Base-by-base conservation (phyloP, 2,113 vertebrate genomes). In the Eudyptes chrysolophus region DNA sequence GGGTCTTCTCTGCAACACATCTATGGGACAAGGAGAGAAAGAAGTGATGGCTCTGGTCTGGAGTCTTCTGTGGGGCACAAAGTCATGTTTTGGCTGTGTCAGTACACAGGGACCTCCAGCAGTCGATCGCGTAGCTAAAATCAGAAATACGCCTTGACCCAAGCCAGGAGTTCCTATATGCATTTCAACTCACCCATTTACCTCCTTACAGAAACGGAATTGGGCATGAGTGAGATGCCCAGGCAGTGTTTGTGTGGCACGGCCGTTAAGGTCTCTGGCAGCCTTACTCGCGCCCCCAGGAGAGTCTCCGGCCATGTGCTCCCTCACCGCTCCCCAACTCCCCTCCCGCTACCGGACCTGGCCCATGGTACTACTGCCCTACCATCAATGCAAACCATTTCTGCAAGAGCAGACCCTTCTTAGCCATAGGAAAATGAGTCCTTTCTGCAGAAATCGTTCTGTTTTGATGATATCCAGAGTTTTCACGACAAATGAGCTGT, bases 231-330 rank as follows among this genome's bases (percentile, higher is more conserved):
- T 1, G 7, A 1, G 1, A 8, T 29, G 48, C n/a, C 30, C 38
- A 25, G 68, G 44, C 27, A 2, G 30, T 10, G n/a, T 13, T 3
- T 40, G 60, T 40, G 60, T 22, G 55, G 29, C 51, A 66, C 0
- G 2, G 66, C 46, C 66, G 32, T 20, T 60, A 20, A 51, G 20
- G 66, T 13, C 58, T 60, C 40, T 21, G 70, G 30, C 30, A 74
- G 48, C 65, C 30, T 27, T 49, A 14, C 40, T 76, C 3, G 1
- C 0, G 0, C 0, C 21, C n/a, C 26, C 1, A 2, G 38, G 15
- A 27, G 4, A 14, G 4, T 19, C 51, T 38, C 51, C 0, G 11
- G 20, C 61, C 4, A 1, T 22, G 26, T 48, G 44, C 8, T 10
- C 36, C 16, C 17, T 64, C 18, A 0, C 18, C 6, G 11, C 30